Evolutionary conservation across 1,140 invertebrate genomes (phyloP).

Genomic region (Drosophila pseudoobscura): DNA sequence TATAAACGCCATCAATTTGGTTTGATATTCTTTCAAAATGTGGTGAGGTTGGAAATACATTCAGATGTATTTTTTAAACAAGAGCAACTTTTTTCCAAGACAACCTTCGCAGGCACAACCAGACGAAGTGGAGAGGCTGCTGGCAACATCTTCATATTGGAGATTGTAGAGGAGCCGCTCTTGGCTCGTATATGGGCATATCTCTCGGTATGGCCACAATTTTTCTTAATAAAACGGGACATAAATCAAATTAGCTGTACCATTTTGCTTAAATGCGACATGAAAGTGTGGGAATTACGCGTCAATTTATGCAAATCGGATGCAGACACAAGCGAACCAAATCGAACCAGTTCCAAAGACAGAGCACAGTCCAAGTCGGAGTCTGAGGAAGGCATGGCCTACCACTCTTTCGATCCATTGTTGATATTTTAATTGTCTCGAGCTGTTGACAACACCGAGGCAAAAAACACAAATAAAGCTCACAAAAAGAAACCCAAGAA

Average conservation of each 20-base stretch:
- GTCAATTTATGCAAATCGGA: slow-evolving; percentile 72
- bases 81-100: too few relatives aligned
- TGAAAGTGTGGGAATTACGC: slow-evolving; percentile 76
- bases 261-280: slow-evolving; percentile 75
- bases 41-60: too few relatives aligned
- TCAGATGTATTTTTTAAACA: too few relatives aligned
- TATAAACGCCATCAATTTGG: too few relatives aligned
- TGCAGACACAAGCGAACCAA: slow-evolving; percentile 12
- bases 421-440: slow-evolving; percentile 78
- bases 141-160: too few relatives aligned
- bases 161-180: too few relatives aligned
- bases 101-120: too few relatives aligned
- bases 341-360: slow-evolving; percentile 34
- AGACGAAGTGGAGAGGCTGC: too few relatives aligned
- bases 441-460: slow-evolving; percentile 65
- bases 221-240: slow-evolving; percentile 66
- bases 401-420: slow-evolving; percentile 24
- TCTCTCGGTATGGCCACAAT: slow-evolving; percentile 30
- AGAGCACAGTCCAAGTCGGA: slow-evolving; percentile 16
- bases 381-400: neutral
- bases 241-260: slow-evolving; percentile 77
- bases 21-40: too few relatives aligned
- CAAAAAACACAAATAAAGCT: neutral
- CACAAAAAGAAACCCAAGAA: slow-evolving; percentile 11
- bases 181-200: too few relatives aligned